These are phyloP conservation scores for Formica selysi DNA, from an alignment of 1,140 invertebrate genomes.

Conservation along the genomic window DNA sequence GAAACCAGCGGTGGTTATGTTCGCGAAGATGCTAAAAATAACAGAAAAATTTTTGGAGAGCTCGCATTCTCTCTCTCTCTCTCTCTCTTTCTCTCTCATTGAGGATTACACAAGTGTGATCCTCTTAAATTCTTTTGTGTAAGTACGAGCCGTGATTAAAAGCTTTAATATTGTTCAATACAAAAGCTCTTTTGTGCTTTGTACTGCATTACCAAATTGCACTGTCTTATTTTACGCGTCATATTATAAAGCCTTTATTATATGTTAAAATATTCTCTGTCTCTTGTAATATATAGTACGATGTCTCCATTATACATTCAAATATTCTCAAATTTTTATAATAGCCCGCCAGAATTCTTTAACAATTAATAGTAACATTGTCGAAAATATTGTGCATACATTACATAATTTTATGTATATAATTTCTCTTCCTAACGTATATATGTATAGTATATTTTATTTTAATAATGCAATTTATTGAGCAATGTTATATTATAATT, in stretches of 20 bases:
- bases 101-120: slow-evolving; percentile 31
- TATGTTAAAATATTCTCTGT: neutral
- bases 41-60: slow-evolving; percentile 47
- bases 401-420: neutral
- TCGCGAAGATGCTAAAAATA: slow-evolving; percentile 42
- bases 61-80: too few relatives aligned
- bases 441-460: neutral
- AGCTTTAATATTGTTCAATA: slow-evolving; percentile 34
- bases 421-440: neutral
- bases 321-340: neutral
- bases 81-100: neutral
- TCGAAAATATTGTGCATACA: neutral
- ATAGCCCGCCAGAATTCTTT: neutral
- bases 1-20: neutral
- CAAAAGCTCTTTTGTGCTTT: slow-evolving; percentile 30
- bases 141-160: slow-evolving; percentile 44
- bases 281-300: neutral
- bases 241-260: slow-evolving; percentile 9
- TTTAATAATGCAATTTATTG: neutral
- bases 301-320: neutral
- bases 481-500: neutral
- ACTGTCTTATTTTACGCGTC: slow-evolving; percentile 34
- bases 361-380: slow-evolving; percentile 1
- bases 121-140: slow-evolving; percentile 42
- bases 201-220: neutral